Conservation (phyloP, 1,140 invertebrate genomes). For the Anoplolepis gracilipes region DNA sequence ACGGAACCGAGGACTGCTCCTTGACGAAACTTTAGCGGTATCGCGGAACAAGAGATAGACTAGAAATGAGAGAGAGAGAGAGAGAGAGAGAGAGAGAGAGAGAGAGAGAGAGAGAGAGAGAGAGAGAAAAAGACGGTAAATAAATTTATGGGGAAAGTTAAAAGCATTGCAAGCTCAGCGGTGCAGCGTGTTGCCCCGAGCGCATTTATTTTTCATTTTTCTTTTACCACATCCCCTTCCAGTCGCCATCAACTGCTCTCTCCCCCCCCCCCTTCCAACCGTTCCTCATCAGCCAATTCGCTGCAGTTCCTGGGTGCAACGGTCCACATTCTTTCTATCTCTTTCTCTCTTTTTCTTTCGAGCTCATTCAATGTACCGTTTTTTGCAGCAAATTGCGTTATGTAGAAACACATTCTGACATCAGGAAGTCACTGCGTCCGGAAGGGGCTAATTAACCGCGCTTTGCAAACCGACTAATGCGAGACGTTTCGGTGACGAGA, state of each 20-base stretch:
- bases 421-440: constrained; percentile 58
- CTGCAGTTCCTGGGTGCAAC: constrained; percentile 33
- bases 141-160: constrained; percentile 84
- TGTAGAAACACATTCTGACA: constrained; percentile 66
- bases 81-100: not conserved
- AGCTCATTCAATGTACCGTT: constrained; percentile 23
- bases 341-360: constrained; percentile 44
- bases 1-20: constrained; percentile 64
- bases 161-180: constrained; percentile 79
- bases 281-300: constrained; percentile 5
- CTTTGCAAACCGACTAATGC: constrained; percentile 31
- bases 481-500: constrained; percentile 32
- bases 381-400: constrained; percentile 74
- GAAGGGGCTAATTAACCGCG: constrained; percentile 71
- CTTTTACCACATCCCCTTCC: constrained; percentile 31
- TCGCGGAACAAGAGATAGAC: constrained; percentile 61
- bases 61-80: constrained; percentile 9
- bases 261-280: constrained; percentile 32
- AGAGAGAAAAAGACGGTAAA: constrained; percentile 69
- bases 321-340: constrained; percentile 7
- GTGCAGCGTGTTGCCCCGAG: constrained; percentile 71
- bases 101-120: not conserved
- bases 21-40: constrained; percentile 82
- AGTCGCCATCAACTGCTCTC: constrained; percentile 30
- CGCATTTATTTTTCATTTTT: constrained; percentile 77